phyloP scores from a whole-genome alignment of 2,113 vertebrate genomes.

The Numenius arquata region DNA sequence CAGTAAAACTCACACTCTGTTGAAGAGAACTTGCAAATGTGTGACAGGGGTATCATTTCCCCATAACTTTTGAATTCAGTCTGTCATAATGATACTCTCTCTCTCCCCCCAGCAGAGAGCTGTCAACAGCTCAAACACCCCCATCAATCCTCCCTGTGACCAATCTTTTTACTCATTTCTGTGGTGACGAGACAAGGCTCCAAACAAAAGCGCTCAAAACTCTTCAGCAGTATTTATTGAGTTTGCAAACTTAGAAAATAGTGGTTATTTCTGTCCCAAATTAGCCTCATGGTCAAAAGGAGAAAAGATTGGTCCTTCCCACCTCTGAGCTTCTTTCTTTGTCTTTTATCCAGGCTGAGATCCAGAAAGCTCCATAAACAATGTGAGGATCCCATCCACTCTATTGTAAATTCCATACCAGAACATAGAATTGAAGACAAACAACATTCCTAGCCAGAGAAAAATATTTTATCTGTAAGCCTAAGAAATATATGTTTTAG shows the following conservation, averaged over 20 bases:
- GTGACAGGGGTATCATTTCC: background rate
- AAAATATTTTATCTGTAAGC: background rate
- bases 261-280: background rate
- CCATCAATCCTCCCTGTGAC: background rate
- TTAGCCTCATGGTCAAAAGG: background rate
- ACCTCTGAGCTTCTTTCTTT: background rate
- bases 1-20: background rate
- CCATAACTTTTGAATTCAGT: background rate
- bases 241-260: background rate
- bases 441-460: background rate
- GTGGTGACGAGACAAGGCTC: background rate
- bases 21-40: background rate
- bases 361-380: background rate
- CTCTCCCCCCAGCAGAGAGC: background rate
- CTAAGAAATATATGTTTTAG: background rate
- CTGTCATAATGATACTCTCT: background rate
- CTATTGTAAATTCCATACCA: background rate
- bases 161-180: background rate
- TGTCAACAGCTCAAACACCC: background rate
- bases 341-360: background rate
- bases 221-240: rapidly evolving
- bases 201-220: background rate
- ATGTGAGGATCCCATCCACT: background rate
- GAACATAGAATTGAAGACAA: background rate
- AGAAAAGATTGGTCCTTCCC: background rate